Conservation (phyloP, 30 jellyfish, hydroid and myxozoan species). For the Chrysaora quinquecirrha region DNA sequence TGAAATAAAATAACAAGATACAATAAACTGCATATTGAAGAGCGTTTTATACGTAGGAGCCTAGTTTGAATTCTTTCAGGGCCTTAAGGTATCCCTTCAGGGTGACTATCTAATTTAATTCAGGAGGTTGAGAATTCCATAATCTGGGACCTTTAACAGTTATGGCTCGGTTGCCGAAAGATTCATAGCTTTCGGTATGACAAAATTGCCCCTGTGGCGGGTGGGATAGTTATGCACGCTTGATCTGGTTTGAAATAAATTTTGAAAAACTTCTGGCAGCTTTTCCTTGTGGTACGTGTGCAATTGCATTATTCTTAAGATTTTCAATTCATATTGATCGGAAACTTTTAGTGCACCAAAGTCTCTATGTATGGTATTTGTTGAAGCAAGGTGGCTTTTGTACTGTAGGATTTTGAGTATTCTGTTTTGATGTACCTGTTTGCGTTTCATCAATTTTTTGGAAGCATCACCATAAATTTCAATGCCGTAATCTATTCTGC, state of each 20-base stretch:
- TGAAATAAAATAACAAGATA: too few relatives aligned
- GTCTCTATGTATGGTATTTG: neutral
- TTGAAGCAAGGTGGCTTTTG: neutral
- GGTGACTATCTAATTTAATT: too few relatives aligned
- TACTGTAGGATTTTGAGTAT: neutral
- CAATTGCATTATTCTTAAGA: neutral
- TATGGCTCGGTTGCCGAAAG: too few relatives aligned
- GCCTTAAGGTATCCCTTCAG: too few relatives aligned
- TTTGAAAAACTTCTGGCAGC: slow-evolving; percentile 13
- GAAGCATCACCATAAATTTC: neutral
- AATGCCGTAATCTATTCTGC: neutral
- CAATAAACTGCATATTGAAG: too few relatives aligned
- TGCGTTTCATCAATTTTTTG: neutral
- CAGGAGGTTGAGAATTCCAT: too few relatives aligned
- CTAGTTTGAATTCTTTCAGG: too few relatives aligned
- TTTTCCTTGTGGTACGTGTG: slow-evolving; percentile 8
- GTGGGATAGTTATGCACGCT: slow-evolving; percentile 2
- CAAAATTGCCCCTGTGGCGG: neutral
- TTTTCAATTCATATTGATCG: too few relatives aligned
- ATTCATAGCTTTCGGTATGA: neutral
- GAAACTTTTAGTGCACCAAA: neutral
- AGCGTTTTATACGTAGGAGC: too few relatives aligned
- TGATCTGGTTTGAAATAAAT: slow-evolving; percentile 10
- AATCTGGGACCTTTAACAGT: too few relatives aligned
- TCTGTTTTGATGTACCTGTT: neutral